Evolutionary conservation across 2,113 vertebrate species (phyloP), one percentile per base, ranked within the genome.

Genomic region (Alexandromys fortis): DNA sequence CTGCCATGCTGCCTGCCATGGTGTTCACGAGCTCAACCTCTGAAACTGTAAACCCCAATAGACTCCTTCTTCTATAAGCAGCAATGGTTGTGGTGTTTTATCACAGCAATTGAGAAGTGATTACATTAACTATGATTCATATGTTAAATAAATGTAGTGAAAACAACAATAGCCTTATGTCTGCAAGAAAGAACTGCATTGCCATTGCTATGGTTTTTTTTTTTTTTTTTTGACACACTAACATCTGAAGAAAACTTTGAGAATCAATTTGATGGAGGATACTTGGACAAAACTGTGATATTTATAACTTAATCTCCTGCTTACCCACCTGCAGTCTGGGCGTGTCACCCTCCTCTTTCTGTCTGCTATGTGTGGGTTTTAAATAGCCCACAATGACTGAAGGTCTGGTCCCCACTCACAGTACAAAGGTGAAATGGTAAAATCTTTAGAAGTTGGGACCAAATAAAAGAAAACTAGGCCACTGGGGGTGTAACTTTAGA

Each of bases 81-180:
- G 16, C 7, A 21, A 38, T 45, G 26, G n/a, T 65, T 7, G 5
- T 85, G 33, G 19, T 81, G 38, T 85, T 28, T 85, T 42, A 83
- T 63, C 81, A 61, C 13, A 82, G 35, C 22, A 14, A 38, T 28
- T 83, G 55, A 83, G 38, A 17, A 85, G 58, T 85, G 19, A 86
- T 19, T 49, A 47, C 22, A 6, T 35, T 49, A 5, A 9, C 3
- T 91, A 38, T 89, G 28, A 75, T 58, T 88, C 21, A 49, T 61
- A 22, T 55, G 26, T 63, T 90, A 93, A 92, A 67, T 76, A 94
- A 95, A 88, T 24, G 16, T 93, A 55, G 75, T 86, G 38, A 45
- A 91, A 88, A 89, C 45, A 35, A 16, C 6, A 95, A 65, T 19
- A n/a, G 6, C 19, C 2, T 1, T 72, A 70, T 58, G 6, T 70